A percentile compares a stretch with the other conserved stretches of the same genome.
These are phyloP conservation scores for Scaptodrosophila latifasciaeformis DNA, from an alignment of 2,888 invertebrate species.

Conservation along the genomic window DNA sequence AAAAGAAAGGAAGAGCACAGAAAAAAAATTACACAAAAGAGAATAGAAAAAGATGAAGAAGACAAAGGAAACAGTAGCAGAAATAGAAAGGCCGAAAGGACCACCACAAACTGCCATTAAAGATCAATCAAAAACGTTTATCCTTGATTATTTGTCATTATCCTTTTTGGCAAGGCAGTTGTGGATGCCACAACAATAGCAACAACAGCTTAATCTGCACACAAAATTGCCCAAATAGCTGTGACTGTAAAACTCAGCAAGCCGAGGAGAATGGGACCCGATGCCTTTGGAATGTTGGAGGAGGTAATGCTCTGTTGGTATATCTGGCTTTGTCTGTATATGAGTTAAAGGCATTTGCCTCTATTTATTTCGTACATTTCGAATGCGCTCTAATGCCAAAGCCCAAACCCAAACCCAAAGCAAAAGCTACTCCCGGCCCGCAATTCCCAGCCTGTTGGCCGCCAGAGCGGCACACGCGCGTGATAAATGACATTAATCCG, in stretches of 20 bases:
- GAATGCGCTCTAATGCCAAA: constrained; percentile 43
- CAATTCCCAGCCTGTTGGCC: not conserved
- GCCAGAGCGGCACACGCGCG: constrained; percentile 39
- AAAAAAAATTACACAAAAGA: not conserved
- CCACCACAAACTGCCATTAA: constrained; percentile 56
- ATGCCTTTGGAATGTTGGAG: too few relatives aligned
- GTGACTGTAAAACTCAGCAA: constrained; percentile 3
- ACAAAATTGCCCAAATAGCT: constrained; percentile 24
- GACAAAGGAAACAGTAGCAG: not conserved
- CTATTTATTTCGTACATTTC: constrained; percentile 62
- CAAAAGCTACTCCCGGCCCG: too few relatives aligned
- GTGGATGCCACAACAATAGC: constrained; percentile 28
- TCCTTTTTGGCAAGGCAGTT: constrained; percentile 49
- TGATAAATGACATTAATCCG: constrained; percentile 70
- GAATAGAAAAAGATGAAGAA: not conserved
- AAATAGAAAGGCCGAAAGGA: too few relatives aligned
- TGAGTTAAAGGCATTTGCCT: constrained; percentile 15
- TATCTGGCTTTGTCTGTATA: not conserved
- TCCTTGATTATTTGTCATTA: constrained; percentile 73
- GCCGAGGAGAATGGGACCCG: too few relatives aligned
- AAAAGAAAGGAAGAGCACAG: not conserved
- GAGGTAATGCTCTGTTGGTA: too few relatives aligned
- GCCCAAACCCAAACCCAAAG: constrained; percentile 8
- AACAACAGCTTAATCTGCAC: constrained; percentile 51
- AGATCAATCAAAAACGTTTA: constrained; percentile 73